Evolutionary conservation across 1,140 invertebrate genomes (phyloP).

Genomic region (Drosophila guanche): DNA sequence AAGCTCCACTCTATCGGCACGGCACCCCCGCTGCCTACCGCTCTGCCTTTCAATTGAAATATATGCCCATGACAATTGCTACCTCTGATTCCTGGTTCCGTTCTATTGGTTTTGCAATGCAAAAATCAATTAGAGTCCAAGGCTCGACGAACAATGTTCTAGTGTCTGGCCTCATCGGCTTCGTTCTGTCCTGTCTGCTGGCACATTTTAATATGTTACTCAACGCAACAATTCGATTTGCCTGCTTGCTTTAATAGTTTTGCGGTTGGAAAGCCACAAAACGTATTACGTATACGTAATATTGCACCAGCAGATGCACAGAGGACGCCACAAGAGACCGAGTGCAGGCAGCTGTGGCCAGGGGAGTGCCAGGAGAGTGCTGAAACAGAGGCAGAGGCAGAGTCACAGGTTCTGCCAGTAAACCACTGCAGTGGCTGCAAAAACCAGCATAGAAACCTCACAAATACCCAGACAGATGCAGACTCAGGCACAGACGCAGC

Average conservation of each 20-base stretch:
- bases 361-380: neutral
- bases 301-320: constrained; percentile 57
- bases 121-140: constrained; percentile 58
- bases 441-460: constrained; percentile 23
- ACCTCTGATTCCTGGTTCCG: constrained; percentile 73
- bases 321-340: constrained; percentile 37
- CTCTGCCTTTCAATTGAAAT: constrained; percentile 34
- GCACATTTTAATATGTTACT: constrained; percentile 63
- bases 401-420: neutral
- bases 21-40: no score
- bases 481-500: no score
- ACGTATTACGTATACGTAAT: constrained; percentile 76
- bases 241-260: constrained; percentile 78
- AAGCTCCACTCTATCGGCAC: neutral
- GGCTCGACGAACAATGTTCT: constrained; percentile 37
- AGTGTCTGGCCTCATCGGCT: neutral
- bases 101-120: constrained; percentile 85
- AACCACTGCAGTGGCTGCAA: constrained; percentile 18
- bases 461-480: constrained; percentile 26
- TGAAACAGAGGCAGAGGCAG: no score
- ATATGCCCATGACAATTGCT: constrained; percentile 51
- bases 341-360: constrained; percentile 1
- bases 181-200: constrained; percentile 25
- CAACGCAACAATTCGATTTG: constrained; percentile 68
- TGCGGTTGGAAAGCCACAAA: constrained; percentile 75